phyloP scores from a whole-genome alignment of 2,888 invertebrate genomes.

The Abscondita cerata region DNA sequence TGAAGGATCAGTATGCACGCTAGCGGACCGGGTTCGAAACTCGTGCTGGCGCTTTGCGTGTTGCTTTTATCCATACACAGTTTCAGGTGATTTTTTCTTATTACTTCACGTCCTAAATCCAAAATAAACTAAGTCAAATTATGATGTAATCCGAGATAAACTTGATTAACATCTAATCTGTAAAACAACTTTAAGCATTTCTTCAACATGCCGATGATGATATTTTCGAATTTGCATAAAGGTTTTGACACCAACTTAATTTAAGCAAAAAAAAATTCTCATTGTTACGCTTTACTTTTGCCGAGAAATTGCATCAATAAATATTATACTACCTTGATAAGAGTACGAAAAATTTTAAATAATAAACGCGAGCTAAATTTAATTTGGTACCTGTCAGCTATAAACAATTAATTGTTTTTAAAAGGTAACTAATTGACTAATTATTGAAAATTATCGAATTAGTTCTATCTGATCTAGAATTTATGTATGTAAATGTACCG shows the following conservation, averaged over 20 bases:
- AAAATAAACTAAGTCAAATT: neutral
- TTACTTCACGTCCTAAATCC: slow-evolving; percentile 11
- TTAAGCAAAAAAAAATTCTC: too few species aligned
- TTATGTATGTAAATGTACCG: neutral
- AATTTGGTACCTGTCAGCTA: too few species aligned
- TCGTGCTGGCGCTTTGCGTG: slow-evolving; percentile 41
- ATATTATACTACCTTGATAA: neutral
- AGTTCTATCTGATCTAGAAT: neutral
- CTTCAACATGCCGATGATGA: neutral
- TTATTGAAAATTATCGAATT: neutral
- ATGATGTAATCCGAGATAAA: neutral
- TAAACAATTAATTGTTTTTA: neutral
- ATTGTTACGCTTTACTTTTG: too few species aligned
- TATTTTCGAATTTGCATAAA: slow-evolving; percentile 8
- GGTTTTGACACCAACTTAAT: neutral
- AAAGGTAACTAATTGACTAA: neutral
- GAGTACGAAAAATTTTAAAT: neutral
- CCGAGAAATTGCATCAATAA: neutral
- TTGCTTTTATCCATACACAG: slow-evolving; percentile 39
- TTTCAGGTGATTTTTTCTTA: slow-evolving; percentile 37
- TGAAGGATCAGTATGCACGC: slow-evolving; percentile 36
- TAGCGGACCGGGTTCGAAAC: slow-evolving; percentile 36
- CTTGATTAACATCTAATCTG: slow-evolving; percentile 9
- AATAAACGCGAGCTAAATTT: too few species aligned
- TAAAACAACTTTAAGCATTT: slow-evolving; percentile 5